Conservation (phyloP, 2,113 vertebrate species). For the Cyprinodon brontotheroides region DNA sequence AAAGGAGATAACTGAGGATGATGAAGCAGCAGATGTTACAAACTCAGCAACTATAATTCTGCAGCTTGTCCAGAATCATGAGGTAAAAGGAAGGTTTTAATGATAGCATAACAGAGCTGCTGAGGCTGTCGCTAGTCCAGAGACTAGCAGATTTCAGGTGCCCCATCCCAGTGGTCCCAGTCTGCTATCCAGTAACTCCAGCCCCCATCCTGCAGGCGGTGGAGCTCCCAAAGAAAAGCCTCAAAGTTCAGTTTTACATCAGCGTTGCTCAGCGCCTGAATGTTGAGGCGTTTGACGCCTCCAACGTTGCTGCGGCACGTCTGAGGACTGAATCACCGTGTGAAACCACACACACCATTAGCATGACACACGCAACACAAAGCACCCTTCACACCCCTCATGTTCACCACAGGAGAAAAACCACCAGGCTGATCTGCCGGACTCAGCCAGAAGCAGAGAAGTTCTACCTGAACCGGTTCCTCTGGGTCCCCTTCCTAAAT, state of each 20-base stretch:
- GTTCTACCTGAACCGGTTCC: neutral
- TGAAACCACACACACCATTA: neutral
- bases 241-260: constrained; percentile 40
- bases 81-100: no score
- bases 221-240: constrained; percentile 54
- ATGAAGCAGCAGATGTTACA: constrained; percentile 68
- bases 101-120: no score
- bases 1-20: constrained; percentile 62
- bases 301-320: no score
- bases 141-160: neutral
- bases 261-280: constrained; percentile 21
- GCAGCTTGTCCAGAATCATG: no score
- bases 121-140: no score
- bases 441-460: neutral
- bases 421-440: no score
- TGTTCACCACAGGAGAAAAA: no score
- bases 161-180: neutral
- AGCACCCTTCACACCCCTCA: no score
- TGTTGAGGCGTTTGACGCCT: no score
- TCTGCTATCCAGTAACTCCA: constrained; percentile 35
- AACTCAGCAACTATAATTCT: no score
- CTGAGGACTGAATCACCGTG: neutral
- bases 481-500: neutral
- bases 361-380: neutral
- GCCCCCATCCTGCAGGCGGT: constrained; percentile 62